phyloP scores from a whole-genome alignment of 2,113 vertebrate genomes.

The Formicarius rufipectus region DNA sequence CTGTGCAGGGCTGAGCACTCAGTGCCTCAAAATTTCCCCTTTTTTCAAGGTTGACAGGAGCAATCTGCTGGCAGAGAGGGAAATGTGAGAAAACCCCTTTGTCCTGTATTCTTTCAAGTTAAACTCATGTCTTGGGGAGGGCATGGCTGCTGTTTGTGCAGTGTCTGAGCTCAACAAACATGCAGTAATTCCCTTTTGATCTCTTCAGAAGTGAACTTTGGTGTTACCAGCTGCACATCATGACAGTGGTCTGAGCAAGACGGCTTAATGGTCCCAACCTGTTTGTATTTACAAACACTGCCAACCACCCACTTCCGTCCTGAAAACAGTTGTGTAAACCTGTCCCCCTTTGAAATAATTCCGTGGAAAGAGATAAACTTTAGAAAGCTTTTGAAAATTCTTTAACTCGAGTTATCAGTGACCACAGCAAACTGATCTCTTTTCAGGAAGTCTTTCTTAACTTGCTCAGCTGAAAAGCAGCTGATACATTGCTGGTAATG shows the following conservation, averaged over 20 bases:
- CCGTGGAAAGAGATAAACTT: background rate
- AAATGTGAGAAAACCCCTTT: background rate
- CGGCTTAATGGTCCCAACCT: background rate
- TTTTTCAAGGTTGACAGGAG: background rate
- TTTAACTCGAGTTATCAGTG: background rate
- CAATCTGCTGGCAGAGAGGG: background rate
- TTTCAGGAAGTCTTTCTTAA: background rate
- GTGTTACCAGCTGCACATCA: background rate
- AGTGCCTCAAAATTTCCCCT: background rate
- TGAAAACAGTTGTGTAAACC: background rate
- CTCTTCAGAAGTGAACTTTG: background rate
- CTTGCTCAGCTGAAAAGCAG: background rate
- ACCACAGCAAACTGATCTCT: background rate
- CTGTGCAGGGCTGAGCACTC: background rate
- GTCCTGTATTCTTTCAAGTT: background rate
- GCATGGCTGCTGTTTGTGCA: background rate
- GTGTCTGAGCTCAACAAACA: background rate
- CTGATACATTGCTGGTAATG: background rate
- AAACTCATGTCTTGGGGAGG: background rate
- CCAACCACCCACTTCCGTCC: background rate
- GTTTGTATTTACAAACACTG: background rate
- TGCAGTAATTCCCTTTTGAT: background rate
- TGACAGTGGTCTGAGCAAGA: background rate
- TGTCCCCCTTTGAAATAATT: background rate
- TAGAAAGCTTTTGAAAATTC: background rate